Evolutionary conservation across 2,888 invertebrate genomes (phyloP).

Genomic region (Gastracanthus pulcherrimus): DNA sequence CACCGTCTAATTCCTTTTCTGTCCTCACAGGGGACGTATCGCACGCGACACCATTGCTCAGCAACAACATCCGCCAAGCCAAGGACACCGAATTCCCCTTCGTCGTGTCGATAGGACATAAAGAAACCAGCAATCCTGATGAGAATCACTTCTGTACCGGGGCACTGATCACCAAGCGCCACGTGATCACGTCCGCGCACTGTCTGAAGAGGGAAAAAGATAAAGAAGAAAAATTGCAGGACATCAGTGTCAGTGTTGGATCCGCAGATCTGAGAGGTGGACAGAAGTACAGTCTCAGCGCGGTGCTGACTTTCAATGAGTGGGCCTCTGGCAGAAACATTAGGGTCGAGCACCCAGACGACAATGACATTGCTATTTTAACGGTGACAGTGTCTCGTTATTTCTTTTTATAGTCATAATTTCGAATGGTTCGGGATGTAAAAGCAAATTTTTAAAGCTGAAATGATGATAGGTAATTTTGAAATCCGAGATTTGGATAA

Average conservation of each 20-base stretch:
- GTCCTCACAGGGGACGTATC: not conserved
- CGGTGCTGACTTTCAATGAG: not conserved
- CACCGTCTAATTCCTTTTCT: not conserved
- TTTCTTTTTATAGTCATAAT: not conserved
- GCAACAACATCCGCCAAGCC: not conserved
- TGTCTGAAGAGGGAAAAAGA: not conserved
- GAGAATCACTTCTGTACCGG: conserved; percentile 17
- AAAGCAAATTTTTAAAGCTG: too few relatives aligned
- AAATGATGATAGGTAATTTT: too few relatives aligned
- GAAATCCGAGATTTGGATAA: too few relatives aligned
- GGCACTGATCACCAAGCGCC: not conserved
- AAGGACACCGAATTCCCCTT: not conserved
- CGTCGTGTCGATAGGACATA: not conserved
- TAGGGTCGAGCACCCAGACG: not conserved
- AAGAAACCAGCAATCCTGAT: not conserved
- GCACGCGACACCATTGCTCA: not conserved
- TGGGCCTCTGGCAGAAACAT: not conserved
- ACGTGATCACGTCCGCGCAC: conserved; percentile 3
- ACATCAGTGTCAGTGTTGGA: not conserved
- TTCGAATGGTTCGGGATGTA: too few relatives aligned
- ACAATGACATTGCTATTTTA: conserved; percentile 9
- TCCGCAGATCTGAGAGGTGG: not conserved
- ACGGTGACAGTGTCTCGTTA: not conserved
- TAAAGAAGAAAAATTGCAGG: not conserved
- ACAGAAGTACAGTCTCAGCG: not conserved